Evolutionary conservation across 1,140 invertebrate genomes (phyloP), one percentile per base, ranked within the genome.

Genomic region (Physella acuta): DNA sequence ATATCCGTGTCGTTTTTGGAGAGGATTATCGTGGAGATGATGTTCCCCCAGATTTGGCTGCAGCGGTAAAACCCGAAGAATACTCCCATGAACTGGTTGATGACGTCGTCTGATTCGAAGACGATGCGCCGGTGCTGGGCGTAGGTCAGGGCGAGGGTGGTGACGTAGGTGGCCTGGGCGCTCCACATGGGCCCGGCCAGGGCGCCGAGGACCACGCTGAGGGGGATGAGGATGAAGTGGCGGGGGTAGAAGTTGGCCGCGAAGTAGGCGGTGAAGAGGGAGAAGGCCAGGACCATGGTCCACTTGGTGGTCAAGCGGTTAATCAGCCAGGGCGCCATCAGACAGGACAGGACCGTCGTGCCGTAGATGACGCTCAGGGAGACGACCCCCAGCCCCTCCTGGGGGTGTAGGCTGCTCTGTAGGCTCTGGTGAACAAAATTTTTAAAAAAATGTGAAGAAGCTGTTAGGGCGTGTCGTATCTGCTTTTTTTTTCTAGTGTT

Each of bases 1-100:
- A n/a, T 33, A 36, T 71, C 56, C 0, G 75, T 80, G 36, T 74
- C 69, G 70, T 82, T 80, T 51, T 78, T 75, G 3, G 72, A 70
- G 17, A 84, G 59, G 3, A 82, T 75, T 0, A 78, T 58, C 5
- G 81, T 78, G 20, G 81, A 81, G 17, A 84, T 80, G 8, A 84
- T 65, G 73, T 83, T 82, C 49, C 81, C 82, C 81, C 81, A 83
- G 20, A 84, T 81, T 53, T 81, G 80, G 64, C 81, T 83, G 37
- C 71, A 76, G 39, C 80, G 73, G 62, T 77, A 80, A 44, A 83
- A 75, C 11, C 77, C 79, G 65, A 77, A 79, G 65, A 84, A 84
- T 59, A 84, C 78, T 14, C 81, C 80, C 76, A 81, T 83, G 73
- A 81, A 82, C 63, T 80, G 80, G 61, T 79, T 80, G 33, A 84